Evolutionary conservation across 1,140 invertebrate species (phyloP).

Genomic region (Melanaphis sacchari): DNA sequence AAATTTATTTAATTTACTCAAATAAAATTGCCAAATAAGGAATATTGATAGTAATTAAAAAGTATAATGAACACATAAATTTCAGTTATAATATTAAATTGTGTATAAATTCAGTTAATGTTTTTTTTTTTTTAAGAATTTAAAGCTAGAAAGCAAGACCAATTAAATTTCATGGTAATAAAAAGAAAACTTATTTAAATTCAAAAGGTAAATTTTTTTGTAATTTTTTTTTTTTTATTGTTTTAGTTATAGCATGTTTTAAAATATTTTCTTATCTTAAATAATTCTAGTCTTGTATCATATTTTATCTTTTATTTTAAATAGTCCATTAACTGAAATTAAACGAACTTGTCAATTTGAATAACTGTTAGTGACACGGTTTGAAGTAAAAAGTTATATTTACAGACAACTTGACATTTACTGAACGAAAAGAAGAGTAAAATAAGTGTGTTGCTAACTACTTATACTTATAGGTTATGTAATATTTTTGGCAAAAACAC

Average conservation of each 20-base stretch:
- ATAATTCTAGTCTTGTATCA: background rate
- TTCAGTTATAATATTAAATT: background rate
- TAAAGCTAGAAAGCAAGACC: background rate
- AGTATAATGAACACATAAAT: background rate
- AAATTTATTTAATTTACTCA: background rate
- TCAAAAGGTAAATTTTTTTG: background rate
- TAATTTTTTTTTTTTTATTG: background rate
- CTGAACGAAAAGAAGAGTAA: background rate
- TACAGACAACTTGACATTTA: background rate
- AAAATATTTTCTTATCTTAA: background rate
- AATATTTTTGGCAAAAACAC: constrained; percentile 30
- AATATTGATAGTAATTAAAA: background rate
- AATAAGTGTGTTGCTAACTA: background rate
- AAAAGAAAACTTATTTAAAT: background rate
- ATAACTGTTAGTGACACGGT: background rate
- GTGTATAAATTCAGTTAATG: background rate
- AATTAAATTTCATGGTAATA: background rate
- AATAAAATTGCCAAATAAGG: background rate
- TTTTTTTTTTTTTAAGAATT: background rate
- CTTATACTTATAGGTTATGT: background rate
- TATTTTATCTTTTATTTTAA: background rate
- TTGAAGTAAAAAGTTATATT: background rate
- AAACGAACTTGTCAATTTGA: constrained; percentile 18
- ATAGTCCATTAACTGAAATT: background rate
- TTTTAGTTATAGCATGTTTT: background rate